Conservation (phyloP, 2,888 invertebrate species). For the Pherbina coryleti region DNA sequence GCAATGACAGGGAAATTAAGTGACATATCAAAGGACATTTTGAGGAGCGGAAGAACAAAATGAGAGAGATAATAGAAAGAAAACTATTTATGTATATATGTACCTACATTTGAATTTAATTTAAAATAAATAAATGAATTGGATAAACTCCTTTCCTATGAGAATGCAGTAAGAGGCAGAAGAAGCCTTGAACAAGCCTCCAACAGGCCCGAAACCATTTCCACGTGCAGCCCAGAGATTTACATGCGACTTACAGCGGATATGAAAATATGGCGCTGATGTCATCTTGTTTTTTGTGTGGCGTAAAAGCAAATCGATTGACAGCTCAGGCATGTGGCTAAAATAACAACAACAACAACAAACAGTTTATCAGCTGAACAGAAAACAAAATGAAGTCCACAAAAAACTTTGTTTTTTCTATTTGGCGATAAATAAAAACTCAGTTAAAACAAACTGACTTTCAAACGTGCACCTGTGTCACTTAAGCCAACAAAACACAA, state of each 20-base stretch:
- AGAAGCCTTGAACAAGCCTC: too few relatives aligned
- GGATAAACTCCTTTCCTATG: too few relatives aligned
- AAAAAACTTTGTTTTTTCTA: not conserved
- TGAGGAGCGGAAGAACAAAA: not conserved
- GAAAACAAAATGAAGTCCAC: constrained; percentile 30
- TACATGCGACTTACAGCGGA: constrained; percentile 63
- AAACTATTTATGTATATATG: too few relatives aligned
- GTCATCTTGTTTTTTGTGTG: constrained; percentile 43
- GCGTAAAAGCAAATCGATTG: constrained; percentile 56
- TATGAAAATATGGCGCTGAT: constrained; percentile 60
- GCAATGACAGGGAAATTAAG: not conserved
- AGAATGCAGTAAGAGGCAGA: too few relatives aligned
- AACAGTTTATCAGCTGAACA: constrained; percentile 26
- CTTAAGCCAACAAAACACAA: not conserved
- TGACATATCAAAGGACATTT: constrained; percentile 6
- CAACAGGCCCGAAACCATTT: not conserved
- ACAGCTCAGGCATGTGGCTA: constrained; percentile 46
- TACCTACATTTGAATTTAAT: too few relatives aligned
- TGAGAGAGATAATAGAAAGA: not conserved
- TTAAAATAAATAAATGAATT: too few relatives aligned
- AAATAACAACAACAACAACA: not conserved
- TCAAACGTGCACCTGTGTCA: constrained; percentile 30
- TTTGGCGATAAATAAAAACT: not conserved
- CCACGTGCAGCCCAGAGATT: constrained; percentile 37
- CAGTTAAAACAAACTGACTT: not conserved